These are phyloP conservation scores for Lucilia cuprina DNA, from an alignment of 1,140 invertebrate species.

Conservation along the genomic window DNA sequence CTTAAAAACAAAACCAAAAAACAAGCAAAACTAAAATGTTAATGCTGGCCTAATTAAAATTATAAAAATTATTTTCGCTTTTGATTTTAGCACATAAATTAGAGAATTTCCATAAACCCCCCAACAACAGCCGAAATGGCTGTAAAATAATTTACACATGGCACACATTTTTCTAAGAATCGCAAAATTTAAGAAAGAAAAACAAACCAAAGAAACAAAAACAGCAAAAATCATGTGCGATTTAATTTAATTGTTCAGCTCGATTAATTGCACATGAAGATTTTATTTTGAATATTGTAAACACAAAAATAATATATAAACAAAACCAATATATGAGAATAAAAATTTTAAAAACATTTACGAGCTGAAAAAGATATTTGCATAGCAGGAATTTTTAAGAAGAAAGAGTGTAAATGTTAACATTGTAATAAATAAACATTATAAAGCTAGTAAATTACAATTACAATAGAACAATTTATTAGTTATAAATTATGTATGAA, in stretches of 20 bases:
- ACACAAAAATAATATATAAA: background rate
- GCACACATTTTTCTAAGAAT: background rate
- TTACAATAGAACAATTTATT: too few species aligned
- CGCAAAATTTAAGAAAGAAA: background rate
- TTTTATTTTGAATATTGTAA: background rate
- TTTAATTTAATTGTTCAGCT: background rate
- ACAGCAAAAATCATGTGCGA: background rate
- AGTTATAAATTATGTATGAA: too few species aligned
- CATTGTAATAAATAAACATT: too few species aligned
- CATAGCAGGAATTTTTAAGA: too few species aligned
- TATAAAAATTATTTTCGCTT: background rate
- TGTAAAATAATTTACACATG: background rate
- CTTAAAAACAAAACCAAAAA: background rate
- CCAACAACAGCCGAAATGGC: background rate
- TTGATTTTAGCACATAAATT: constrained; percentile 12
- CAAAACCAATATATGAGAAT: background rate
- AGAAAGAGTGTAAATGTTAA: too few species aligned
- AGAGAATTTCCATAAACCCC: background rate
- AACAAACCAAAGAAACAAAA: background rate
- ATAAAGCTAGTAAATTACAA: too few species aligned
- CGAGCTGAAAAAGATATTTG: too few species aligned
- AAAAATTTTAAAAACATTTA: background rate
- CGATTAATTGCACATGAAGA: background rate
- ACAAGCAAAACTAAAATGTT: background rate
- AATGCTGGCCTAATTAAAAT: background rate